These are phyloP conservation scores for Stylophora pistillata DNA, from an alignment of 64 coral and sea anemone species.

Conservation along the genomic window DNA sequence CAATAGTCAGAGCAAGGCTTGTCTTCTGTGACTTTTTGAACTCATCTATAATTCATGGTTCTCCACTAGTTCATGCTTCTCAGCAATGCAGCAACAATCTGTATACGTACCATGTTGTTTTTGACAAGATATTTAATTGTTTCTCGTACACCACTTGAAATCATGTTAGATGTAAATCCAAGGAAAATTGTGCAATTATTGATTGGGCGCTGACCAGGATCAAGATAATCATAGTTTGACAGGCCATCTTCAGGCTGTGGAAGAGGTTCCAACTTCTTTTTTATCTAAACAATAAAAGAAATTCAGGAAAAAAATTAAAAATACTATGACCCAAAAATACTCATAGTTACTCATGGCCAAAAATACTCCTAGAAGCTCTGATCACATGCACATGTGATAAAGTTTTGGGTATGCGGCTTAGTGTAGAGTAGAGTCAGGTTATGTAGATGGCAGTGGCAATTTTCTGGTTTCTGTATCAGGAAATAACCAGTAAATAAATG, in stretches of 20 bases:
- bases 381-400: no score
- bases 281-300: slow-evolving; percentile 50
- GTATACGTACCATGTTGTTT: slow-evolving; percentile 87
- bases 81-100: background rate
- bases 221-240: slow-evolving; percentile 17
- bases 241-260: slow-evolving; percentile 53
- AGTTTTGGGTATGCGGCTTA: no score
- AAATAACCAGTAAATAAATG: no score
- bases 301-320: background rate
- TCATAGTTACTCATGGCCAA: background rate
- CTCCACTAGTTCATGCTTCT: background rate
- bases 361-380: no score
- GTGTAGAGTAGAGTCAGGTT: no score
- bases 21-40: no score
- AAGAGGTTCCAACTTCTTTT: slow-evolving; percentile 74
- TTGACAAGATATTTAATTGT: slow-evolving; percentile 84
- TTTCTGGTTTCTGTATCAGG: no score
- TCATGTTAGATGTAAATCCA: slow-evolving; percentile 97
- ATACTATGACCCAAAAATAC: background rate
- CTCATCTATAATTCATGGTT: no score
- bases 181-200: slow-evolving; percentile 92
- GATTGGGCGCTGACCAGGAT: slow-evolving; percentile 70
- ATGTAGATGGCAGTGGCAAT: no score
- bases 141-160: slow-evolving; percentile 89
- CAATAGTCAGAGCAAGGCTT: no score